Conservation (phyloP, 2,797 vertebrate genomes). For the Molossus alvarezi region DNA sequence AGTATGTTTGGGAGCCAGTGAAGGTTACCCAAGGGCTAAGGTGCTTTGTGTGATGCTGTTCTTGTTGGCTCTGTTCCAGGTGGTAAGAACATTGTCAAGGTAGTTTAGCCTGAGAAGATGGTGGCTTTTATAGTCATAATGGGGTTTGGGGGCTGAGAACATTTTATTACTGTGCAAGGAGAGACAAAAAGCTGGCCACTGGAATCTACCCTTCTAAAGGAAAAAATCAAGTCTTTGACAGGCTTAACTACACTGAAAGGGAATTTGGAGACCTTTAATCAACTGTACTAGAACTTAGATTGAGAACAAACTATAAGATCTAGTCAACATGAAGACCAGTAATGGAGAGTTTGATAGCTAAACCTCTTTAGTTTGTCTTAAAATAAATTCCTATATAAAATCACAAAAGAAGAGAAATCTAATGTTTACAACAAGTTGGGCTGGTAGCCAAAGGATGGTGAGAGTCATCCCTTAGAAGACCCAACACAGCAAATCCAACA, state of each 20-base stretch:
- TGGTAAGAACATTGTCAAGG: not conserved
- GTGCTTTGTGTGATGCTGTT: not conserved
- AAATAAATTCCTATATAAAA: slow-evolving; percentile 32
- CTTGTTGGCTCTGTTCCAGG: not conserved
- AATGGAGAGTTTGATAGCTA: not conserved
- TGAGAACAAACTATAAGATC: not conserved
- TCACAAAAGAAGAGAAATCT: not conserved
- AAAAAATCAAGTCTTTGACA: not conserved
- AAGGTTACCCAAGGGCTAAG: not conserved
- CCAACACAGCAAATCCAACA: not conserved
- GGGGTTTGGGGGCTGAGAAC: not conserved
- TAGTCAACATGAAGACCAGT: not conserved
- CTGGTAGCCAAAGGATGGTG: not conserved
- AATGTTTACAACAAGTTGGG: not conserved
- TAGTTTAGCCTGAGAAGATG: not conserved
- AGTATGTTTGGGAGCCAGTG: not conserved
- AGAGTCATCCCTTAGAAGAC: too few relatives aligned
- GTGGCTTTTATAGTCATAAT: not conserved
- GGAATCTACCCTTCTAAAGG: not conserved
- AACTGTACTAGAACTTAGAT: not conserved
- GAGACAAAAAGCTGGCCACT: not conserved
- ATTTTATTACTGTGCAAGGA: not conserved
- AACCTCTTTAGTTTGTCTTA: not conserved
- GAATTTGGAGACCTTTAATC: not conserved
- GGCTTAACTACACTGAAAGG: not conserved